These are phyloP conservation scores for Galaxias olidus DNA, from an alignment of 2,797 vertebrate species.

Conservation along the genomic window DNA sequence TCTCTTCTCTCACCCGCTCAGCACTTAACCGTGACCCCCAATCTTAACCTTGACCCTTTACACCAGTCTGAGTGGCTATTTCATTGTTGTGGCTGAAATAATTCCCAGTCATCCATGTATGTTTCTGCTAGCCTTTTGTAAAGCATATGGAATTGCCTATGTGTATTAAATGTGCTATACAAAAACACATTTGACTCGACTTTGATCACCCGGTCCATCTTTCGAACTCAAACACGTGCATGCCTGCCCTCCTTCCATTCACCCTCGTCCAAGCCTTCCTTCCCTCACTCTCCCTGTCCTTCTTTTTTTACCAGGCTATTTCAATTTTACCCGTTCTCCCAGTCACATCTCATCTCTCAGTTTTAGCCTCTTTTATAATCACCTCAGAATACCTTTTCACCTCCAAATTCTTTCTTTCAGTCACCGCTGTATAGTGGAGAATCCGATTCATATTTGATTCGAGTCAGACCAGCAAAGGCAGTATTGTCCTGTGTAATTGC, in stretches of 20 bases:
- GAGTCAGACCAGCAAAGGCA: constrained; percentile 68
- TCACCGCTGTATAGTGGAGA: constrained; percentile 30
- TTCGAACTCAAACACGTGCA: constrained; percentile 35
- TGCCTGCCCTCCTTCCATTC: constrained; percentile 47
- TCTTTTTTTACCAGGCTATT: constrained; percentile 42
- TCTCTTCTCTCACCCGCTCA: too few relatives aligned
- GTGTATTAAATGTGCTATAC: too few relatives aligned
- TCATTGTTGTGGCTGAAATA: too few relatives aligned
- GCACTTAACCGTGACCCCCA: too few relatives aligned
- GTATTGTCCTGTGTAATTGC: constrained; percentile 70
- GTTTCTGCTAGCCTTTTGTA: too few relatives aligned
- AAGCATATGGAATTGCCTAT: too few relatives aligned
- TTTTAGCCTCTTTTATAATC: constrained; percentile 36
- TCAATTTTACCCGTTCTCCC: constrained; percentile 35
- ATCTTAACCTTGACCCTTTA: too few relatives aligned
- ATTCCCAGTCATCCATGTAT: too few relatives aligned
- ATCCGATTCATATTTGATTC: constrained; percentile 69
- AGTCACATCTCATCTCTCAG: constrained; percentile 62
- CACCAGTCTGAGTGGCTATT: too few relatives aligned
- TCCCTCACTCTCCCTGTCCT: constrained; percentile 46
- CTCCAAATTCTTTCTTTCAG: constrained; percentile 66
- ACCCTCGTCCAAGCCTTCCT: constrained; percentile 44
- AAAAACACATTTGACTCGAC: too few relatives aligned
- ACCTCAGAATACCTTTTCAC: constrained; percentile 68
- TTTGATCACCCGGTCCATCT: too few relatives aligned